Percentiles rank a stretch among this genome's conserved stretches.
Evolutionary conservation across 2,888 invertebrate species (phyloP).

Genomic region (Tuta absoluta): DNA sequence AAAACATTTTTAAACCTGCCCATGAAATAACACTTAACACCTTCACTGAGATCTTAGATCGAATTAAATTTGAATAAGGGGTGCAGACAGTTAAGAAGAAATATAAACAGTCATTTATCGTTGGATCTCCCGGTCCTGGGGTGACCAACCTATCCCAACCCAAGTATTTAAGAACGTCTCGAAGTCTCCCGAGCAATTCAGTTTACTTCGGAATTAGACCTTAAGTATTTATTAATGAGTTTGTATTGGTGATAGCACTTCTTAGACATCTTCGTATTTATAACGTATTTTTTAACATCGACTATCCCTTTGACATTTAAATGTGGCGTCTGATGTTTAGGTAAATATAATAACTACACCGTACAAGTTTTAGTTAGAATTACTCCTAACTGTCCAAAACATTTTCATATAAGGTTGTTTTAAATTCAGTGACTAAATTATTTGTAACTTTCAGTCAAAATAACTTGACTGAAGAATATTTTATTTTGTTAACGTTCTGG

Average conservation of each 20-base stretch:
- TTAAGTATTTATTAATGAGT: not conserved
- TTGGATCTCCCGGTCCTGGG: conserved; percentile 47
- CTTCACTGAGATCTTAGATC: conserved; percentile 24
- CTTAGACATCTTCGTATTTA: not conserved
- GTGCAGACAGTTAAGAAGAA: conserved; percentile 62
- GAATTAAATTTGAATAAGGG: conserved; percentile 65
- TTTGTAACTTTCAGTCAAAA: not conserved
- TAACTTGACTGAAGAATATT: too few species aligned
- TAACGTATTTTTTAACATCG: too few species aligned
- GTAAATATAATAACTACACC: not conserved
- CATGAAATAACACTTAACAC: conserved; percentile 11
- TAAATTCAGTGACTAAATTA: not conserved
- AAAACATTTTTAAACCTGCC: conserved; percentile 23
- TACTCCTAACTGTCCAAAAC: not conserved
- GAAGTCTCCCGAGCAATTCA: not conserved
- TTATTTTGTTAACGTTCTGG: too few species aligned
- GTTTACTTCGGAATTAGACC: not conserved
- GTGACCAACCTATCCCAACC: not conserved
- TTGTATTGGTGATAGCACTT: not conserved
- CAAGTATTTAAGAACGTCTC: not conserved
- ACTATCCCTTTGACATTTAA: too few species aligned
- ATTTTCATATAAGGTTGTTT: not conserved
- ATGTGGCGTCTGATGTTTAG: too few species aligned
- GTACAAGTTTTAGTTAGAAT: not conserved
- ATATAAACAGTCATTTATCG: conserved; percentile 76